A percentile compares a stretch with the other conserved stretches of the same genome.
phyloP scores from a whole-genome alignment of 23 tunicate genomes.

The Phallusia fumigata region DNA sequence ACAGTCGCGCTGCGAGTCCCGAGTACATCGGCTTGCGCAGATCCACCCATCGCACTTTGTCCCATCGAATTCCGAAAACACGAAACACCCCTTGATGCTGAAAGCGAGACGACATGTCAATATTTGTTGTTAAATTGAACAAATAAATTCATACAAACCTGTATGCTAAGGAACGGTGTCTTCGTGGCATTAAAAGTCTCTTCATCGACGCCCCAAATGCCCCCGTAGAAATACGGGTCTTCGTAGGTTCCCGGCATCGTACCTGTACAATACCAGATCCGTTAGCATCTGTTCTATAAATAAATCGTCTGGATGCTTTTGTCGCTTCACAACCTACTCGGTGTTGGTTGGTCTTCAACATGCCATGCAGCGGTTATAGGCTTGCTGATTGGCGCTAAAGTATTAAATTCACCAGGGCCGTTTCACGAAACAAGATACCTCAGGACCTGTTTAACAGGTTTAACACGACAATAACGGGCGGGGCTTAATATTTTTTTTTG shows the following conservation, averaged over 20 bases:
- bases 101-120: background rate
- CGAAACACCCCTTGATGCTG: slow-evolving; percentile 1
- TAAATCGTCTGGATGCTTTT: background rate
- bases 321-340: too few species aligned
- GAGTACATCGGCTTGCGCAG: slow-evolving; percentile 10
- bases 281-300: background rate
- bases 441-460: too few species aligned
- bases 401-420: too few species aligned
- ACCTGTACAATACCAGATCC: background rate
- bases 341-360: too few species aligned
- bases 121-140: background rate
- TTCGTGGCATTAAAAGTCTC: slow-evolving; percentile 16
- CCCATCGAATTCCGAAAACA: slow-evolving; percentile 6
- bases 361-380: too few species aligned
- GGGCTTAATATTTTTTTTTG: too few species aligned
- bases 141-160: background rate
- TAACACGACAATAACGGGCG: too few species aligned
- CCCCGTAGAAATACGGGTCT: slow-evolving; percentile 5
- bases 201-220: slow-evolving; percentile 23
- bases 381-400: too few species aligned
- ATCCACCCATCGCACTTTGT: background rate
- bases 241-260: slow-evolving; percentile 12
- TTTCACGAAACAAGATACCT: too few species aligned
- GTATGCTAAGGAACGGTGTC: background rate
- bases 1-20: slow-evolving; percentile 15